phyloP scores from a whole-genome alignment of 2,797 vertebrate genomes.

The Lycodopsis pacificus region DNA sequence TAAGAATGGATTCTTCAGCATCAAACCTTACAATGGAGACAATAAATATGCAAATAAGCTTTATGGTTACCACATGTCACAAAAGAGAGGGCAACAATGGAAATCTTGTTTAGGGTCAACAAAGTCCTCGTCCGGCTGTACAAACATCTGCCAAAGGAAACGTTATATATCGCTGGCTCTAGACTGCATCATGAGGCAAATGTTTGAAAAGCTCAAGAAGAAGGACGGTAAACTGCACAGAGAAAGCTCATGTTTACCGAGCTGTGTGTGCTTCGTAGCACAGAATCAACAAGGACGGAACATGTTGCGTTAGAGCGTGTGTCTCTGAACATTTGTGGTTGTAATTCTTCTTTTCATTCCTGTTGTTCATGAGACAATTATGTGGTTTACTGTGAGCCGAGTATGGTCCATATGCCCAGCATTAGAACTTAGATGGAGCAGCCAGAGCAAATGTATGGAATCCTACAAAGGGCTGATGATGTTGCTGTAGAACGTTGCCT shows the following conservation, averaged over 20 bases:
- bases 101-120: background rate
- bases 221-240: background rate
- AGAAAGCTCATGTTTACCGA: background rate
- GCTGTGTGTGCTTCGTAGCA: background rate
- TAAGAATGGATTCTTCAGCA: background rate
- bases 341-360: conserved; percentile 30
- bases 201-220: conserved; percentile 8
- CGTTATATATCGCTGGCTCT: background rate
- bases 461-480: conserved; percentile 17
- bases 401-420: background rate
- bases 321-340: conserved; percentile 17
- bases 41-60: background rate
- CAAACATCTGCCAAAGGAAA: background rate
- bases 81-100: background rate
- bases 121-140: background rate
- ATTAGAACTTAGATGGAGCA: conserved; percentile 4
- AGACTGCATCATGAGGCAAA: conserved; percentile 1
- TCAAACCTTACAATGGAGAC: background rate
- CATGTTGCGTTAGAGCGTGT: background rate
- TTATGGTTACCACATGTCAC: background rate
- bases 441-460: background rate
- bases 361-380: conserved; percentile 13
- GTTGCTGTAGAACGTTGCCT: conserved; percentile 16
- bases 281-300: background rate
- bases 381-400: background rate